Conservation (phyloP, 2,797 vertebrate genomes). For the Lithobates sylvaticus region DNA sequence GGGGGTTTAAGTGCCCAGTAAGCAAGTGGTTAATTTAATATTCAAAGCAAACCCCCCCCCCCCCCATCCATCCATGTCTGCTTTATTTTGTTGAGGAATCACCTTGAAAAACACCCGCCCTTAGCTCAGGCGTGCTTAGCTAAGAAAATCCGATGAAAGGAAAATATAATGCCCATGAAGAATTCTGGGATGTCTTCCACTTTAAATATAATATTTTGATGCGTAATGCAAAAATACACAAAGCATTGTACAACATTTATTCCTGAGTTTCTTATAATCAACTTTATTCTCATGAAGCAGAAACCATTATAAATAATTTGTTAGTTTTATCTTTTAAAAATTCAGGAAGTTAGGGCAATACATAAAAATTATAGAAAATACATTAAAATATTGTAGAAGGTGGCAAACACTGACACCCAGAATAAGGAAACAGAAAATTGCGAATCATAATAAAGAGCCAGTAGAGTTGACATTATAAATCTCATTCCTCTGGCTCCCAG, state of each 20-base stretch:
- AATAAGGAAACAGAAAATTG: conserved; percentile 50
- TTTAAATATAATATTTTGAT: too few species aligned
- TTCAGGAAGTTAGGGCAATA: conserved; percentile 17
- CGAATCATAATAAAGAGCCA: conserved; percentile 49
- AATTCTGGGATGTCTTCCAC: too few species aligned
- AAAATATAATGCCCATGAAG: too few species aligned
- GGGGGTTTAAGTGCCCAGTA: too few species aligned
- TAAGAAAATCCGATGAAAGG: too few species aligned
- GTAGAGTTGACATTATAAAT: conserved; percentile 43
- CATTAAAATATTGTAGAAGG: conserved; percentile 38
- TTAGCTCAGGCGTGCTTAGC: too few species aligned
- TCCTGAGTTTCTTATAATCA: neutral
- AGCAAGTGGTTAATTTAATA: too few species aligned
- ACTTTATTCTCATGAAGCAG: neutral
- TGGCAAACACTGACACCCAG: conserved; percentile 41
- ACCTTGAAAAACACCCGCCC: too few species aligned
- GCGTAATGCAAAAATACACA: too few species aligned
- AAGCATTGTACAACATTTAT: neutral
- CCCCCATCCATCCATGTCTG: too few species aligned
- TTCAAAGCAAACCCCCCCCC: too few species aligned
- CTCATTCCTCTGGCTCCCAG: conserved; percentile 41
- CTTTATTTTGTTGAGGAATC: too few species aligned
- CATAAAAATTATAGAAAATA: conserved; percentile 16
- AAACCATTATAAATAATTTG: neutral
- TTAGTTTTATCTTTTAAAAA: conserved; percentile 13